Percentiles rank a stretch among this genome's conserved stretches.
phyloP scores from a whole-genome alignment of 1,140 invertebrate species.

The Drosophila pseudoananassae region DNA sequence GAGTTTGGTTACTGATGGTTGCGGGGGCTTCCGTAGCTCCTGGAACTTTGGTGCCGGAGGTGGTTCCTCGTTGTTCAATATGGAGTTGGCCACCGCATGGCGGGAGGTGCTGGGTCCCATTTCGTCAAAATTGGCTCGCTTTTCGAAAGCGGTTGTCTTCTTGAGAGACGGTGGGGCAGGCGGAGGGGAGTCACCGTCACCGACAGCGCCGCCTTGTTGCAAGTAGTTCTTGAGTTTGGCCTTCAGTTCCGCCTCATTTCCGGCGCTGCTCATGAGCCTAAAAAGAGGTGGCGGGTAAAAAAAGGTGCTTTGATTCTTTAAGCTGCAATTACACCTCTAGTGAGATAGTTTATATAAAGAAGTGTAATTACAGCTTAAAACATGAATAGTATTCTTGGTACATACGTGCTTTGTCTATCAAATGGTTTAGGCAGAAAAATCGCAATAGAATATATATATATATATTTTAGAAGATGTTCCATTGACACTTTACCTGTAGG shows the following conservation, averaged over 20 bases:
- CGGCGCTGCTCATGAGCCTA: slow-evolving; percentile 50
- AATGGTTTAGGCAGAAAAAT: slow-evolving; percentile 3
- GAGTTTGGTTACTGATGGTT: slow-evolving; percentile 37
- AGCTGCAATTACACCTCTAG: neutral
- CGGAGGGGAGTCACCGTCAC: slow-evolving; percentile 40
- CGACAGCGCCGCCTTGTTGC: neutral
- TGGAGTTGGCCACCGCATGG: slow-evolving; percentile 38
- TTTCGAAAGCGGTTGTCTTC: slow-evolving; percentile 2
- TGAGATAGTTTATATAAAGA: neutral
- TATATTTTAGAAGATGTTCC: neutral
- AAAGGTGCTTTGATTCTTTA: neutral
- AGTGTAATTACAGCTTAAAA: slow-evolving; percentile 8
- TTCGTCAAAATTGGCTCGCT: slow-evolving; percentile 13
- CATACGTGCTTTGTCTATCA: slow-evolving; percentile 47
- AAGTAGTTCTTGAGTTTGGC: slow-evolving; percentile 48
- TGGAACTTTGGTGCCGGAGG: slow-evolving; percentile 41
- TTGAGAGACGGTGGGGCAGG: slow-evolving; percentile 35
- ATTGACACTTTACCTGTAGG: slow-evolving; percentile 86
- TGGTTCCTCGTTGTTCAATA: slow-evolving; percentile 6
- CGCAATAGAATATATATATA: slow-evolving; percentile 1
- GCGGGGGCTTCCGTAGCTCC: slow-evolving; percentile 26
- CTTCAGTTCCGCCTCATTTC: slow-evolving; percentile 46
- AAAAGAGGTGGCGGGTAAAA: slow-evolving; percentile 13
- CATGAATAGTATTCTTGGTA: slow-evolving; percentile 4
- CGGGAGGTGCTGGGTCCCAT: slow-evolving; percentile 57